Base-by-base conservation (phyloP, 2,113 vertebrate species). In the Platichthys flesus region DNA sequence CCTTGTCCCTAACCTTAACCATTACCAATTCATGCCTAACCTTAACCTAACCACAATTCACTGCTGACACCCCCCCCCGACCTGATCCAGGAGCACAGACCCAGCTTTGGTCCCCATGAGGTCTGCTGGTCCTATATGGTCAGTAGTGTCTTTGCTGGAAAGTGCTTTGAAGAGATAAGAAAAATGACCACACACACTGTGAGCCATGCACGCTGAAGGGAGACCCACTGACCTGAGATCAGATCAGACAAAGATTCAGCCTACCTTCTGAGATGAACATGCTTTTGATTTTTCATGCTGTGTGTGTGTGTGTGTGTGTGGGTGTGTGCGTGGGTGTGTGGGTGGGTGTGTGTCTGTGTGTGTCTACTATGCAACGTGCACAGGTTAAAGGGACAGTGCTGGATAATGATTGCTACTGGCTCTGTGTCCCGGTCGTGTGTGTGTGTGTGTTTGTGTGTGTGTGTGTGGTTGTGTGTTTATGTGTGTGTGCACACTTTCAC, bases 181-280 rank as follows among this genome's bases (percentile, higher is more conserved):
- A 13, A 42, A 13, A 13, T 10, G 40, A 42, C 40, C 10, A 12
- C 40, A 63, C 68, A 74, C 68, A 15, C 76, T 3, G 26, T 12
- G 68, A 86, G 66, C 63, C 49, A 24, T 49, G 70, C 64, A 59
- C 69, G 73, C 67, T 79, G 78, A 74, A n/a, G 60, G 67, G 68
- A 74, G 57, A 58, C 23, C n/a, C 28, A 57, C 79, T 88, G 84
- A 81, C 78, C 73, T 52, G 4, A 81, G 71, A 85, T 79, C 71
- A 82, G 71, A 88, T 75, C 58, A 67, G 74, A 84, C 67, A 74
- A 69, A 2, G 70, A 87, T 81, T 72, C 61, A 31, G 71, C 51
- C 82, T 84, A 31, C 79, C 61, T 76, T 64, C 67, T 35, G 61
- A 67, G 78, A 66, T 47, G 61, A 80, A 73, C 81, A 58, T 5